Evolutionary conservation across 2,797 vertebrate species (phyloP).

Genomic region (Muscicapa comitata): DNA sequence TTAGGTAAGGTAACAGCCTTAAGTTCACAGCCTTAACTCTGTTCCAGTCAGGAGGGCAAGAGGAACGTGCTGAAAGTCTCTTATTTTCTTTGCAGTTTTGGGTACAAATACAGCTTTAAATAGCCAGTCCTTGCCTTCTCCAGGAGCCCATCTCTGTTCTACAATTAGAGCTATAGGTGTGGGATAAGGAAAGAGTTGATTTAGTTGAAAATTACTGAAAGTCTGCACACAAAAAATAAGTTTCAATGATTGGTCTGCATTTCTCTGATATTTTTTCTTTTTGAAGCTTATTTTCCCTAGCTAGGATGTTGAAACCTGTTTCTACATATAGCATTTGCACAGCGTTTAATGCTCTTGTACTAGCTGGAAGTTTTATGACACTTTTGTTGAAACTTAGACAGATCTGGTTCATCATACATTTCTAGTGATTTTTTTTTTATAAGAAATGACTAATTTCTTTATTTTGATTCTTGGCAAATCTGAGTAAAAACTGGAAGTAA

Average conservation of each 20-base stretch:
- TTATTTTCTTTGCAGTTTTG: neutral
- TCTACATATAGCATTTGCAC: neutral
- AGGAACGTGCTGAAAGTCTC: neutral
- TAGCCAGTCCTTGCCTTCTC: neutral
- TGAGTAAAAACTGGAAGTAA: neutral
- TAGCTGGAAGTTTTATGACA: neutral
- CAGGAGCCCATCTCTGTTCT: neutral
- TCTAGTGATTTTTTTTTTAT: neutral
- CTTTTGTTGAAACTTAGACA: conserved; percentile 7
- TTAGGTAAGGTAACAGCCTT: neutral
- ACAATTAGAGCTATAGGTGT: neutral
- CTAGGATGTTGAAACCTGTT: neutral
- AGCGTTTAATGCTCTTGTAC: neutral
- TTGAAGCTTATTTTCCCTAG: neutral
- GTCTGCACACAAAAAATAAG: neutral
- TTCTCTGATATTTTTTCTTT: neutral
- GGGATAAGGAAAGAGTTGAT: neutral
- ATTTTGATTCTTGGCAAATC: neutral
- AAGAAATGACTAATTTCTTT: neutral
- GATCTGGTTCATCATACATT: conserved; percentile 21
- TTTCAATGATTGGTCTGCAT: neutral
- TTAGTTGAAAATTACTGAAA: neutral
- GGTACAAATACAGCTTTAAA: neutral
- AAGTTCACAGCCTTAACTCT: neutral
- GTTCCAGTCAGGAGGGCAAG: neutral